phyloP scores from a whole-genome alignment of 2,888 invertebrate genomes.

The Drosophila maculinotata region DNA sequence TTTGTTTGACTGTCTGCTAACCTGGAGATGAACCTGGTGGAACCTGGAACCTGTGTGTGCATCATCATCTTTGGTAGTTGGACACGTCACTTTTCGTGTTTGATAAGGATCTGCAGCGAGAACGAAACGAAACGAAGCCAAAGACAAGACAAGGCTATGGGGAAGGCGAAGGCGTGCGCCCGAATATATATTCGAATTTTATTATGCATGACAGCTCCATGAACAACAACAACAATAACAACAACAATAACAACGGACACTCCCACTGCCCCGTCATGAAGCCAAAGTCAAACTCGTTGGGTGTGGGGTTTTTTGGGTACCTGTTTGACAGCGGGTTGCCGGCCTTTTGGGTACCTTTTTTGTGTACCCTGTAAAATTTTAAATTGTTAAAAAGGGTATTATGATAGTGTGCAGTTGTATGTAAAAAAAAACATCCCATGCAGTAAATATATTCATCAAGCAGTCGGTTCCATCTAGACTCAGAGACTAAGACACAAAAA shows the following conservation, averaged over 20 bases:
- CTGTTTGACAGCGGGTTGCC: conserved; percentile 76
- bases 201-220: conserved; percentile 76
- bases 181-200: conserved; percentile 78
- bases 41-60: conserved; percentile 42
- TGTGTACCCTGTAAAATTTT: conserved; percentile 71
- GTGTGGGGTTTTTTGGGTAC: conserved; percentile 46
- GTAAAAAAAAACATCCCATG: too few relatives aligned
- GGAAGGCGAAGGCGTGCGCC: conserved; percentile 67
- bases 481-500: too few relatives aligned
- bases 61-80: conserved; percentile 70
- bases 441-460: too few relatives aligned
- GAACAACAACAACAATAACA: conserved; percentile 47
- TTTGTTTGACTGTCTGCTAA: conserved; percentile 17
- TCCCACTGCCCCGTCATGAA: conserved; percentile 55
- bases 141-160: conserved; percentile 23
- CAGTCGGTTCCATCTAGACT: too few relatives aligned
- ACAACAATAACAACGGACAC: conserved; percentile 59
- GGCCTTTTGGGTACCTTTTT: conserved; percentile 54
- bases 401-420: too few relatives aligned
- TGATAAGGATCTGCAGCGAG: conserved; percentile 76
- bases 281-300: conserved; percentile 38
- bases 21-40: neutral
- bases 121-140: conserved; percentile 45
- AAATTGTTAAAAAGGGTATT: too few relatives aligned
- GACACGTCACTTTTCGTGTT: conserved; percentile 77